A percentile compares a stretch with the other conserved stretches of the same genome.
Evolutionary conservation across 2,113 vertebrate genomes (phyloP).

Genomic region (Phrynosoma blainvillii): DNA sequence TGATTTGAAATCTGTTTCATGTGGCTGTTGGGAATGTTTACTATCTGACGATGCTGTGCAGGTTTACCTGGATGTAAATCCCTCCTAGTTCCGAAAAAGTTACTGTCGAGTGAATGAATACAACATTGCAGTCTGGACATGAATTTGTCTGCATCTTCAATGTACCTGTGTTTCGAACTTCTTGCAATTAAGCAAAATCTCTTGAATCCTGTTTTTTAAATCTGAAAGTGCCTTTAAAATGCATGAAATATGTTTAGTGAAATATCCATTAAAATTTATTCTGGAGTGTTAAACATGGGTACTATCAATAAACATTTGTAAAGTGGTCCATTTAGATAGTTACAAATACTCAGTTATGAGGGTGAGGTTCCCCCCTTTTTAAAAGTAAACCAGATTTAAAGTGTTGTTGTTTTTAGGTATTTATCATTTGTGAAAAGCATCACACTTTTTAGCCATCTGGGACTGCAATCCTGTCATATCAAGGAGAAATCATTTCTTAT

Average conservation of each 20-base stretch:
- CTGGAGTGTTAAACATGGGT: background rate
- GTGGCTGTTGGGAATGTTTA: constrained; percentile 67
- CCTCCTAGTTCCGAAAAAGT: background rate
- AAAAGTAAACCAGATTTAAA: constrained; percentile 1
- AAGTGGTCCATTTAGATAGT: constrained; percentile 59
- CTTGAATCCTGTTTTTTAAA: constrained; percentile 63
- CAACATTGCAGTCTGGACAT: background rate
- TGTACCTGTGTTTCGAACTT: constrained; percentile 80
- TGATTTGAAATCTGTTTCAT: constrained; percentile 61
- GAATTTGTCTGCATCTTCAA: constrained; percentile 44
- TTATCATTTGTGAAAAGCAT: constrained; percentile 74
- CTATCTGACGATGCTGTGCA: constrained; percentile 73
- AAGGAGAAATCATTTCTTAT: constrained; percentile 64
- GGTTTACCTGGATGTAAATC: background rate
- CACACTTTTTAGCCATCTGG: constrained; percentile 65
- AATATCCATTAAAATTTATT: constrained; percentile 52
- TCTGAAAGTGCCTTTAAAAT: constrained; percentile 77
- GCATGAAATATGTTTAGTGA: constrained; percentile 74
- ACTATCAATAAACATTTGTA: background rate
- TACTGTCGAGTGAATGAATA: background rate
- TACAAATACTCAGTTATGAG: constrained; percentile 65
- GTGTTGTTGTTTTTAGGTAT: constrained; percentile 65
- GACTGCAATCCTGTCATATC: constrained; percentile 1
- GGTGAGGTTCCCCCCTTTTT: constrained; percentile 48
- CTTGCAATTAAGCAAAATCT: constrained; percentile 79